Base-by-base conservation (phyloP, 1,140 invertebrate species). In the Drosophila punjabiensis region DNA sequence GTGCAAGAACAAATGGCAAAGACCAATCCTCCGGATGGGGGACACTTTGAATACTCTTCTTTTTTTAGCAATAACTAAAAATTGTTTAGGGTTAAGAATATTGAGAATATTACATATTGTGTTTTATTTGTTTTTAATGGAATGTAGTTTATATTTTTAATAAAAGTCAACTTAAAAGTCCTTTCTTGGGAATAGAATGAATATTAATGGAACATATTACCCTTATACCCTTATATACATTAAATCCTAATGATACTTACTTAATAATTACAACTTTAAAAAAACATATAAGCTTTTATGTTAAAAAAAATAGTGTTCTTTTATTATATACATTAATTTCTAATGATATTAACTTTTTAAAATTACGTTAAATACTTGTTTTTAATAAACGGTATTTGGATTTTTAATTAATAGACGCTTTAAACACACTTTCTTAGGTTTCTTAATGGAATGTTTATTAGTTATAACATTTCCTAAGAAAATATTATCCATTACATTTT, bases 1-100 rank as follows among this genome's bases (percentile, higher is more conserved):
- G 16, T 70, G 37, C 53, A 74, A 60, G 68, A 50, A 74, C 55
- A 73, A 61, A 56, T 20, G 45, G 20, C 10, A 39, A 32, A 48
- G 39, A 35, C 5, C 5, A 10, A 32, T 16, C 13, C 50, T 13
- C 3, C 14, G 11, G 20, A 2, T 11, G n/a, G 2, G 10, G 10
- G 16, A 58, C 9, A 10, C 9, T 7, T n/a, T 37, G 10, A 39
- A 55, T 53, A 35, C 61, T 16, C 61, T 63, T 64, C 4, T 24
- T 24, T 24, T 24, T 18, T n/a, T 7, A 18, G 13, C 3, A 18
- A 53, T 53, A 14, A 18, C 3, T 7, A 33, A 18, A 20, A 0
- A 5, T 4, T 35, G n/a, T 9, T 28, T 16, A 3, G n/a, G n/a
- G 39, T 41, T n/a, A 41, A 9, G 5, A 48, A 8, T n/a, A 8